These are phyloP conservation scores for Drosophila orosa DNA, from an alignment of 1,140 invertebrate species.

Conservation along the genomic window DNA sequence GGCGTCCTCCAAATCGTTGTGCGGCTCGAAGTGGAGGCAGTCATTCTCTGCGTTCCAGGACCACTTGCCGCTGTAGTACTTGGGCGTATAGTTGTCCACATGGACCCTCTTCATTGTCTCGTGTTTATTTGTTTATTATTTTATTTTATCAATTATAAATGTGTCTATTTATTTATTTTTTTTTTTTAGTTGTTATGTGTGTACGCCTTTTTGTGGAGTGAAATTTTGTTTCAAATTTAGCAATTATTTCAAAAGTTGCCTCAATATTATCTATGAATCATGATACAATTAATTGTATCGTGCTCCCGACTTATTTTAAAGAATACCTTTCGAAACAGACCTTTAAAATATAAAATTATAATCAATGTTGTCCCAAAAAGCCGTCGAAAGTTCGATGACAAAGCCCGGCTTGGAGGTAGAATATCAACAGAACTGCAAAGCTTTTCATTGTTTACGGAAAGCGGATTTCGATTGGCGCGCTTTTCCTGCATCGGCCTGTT, in stretches of 20 bases:
- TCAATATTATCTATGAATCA: not conserved
- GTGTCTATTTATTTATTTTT: not conserved
- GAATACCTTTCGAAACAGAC: not conserved
- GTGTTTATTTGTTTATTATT: not conserved
- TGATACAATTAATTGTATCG: too few species aligned
- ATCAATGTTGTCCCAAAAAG: slow-evolving; percentile 2
- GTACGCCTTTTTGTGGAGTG: not conserved
- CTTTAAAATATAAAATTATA: not conserved
- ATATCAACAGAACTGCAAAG: slow-evolving; percentile 16
- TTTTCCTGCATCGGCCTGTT: slow-evolving; percentile 70
- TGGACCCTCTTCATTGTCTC: slow-evolving; percentile 59
- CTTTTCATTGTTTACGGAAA: slow-evolving; percentile 57
- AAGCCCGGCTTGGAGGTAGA: slow-evolving; percentile 17
- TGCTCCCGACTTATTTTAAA: too few species aligned
- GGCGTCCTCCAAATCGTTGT: slow-evolving; percentile 45
- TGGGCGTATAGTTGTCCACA: slow-evolving; percentile 58
- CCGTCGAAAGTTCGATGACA: slow-evolving; percentile 1
- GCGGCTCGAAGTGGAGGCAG: slow-evolving; percentile 54
- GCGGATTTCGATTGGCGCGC: slow-evolving; percentile 52
- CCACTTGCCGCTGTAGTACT: slow-evolving; percentile 72
- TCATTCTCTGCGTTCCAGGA: slow-evolving; percentile 61
- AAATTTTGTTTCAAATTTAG: not conserved
- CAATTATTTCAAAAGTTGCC: not conserved
- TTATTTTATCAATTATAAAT: too few species aligned
- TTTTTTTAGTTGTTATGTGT: not conserved